Evolutionary conservation across 2,797 vertebrate species (phyloP), one percentile per base, ranked within the genome.

Genomic region (Tokudaia muenninki): DNA sequence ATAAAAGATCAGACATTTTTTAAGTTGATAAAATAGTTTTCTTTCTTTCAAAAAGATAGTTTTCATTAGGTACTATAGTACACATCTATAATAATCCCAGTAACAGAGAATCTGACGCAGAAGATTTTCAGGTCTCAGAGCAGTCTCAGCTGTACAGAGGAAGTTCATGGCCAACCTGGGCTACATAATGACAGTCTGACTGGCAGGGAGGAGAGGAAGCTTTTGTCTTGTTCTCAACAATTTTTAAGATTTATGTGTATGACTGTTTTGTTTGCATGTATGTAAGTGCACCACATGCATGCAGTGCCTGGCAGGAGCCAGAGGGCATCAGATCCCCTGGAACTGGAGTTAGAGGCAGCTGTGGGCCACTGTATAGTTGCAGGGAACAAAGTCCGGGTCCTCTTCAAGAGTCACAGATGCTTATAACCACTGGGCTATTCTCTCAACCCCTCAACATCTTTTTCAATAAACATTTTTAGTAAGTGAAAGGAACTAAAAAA

Each of bases 11-110:
- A 88, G 67, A 80, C 26, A 79, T 93, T 96, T 41, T 41, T 93
- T 86, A 96, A 75, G 26, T 94, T 87, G 52, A 96, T 83, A 10
- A 93, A 70, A 63, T 59, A 41, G 31, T 74, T 74, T 87, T 92
- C 16, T 80, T 87, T 74, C 55, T 83, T 44, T 84, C 19, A 78
- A 94, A 94, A 79, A 16, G 87, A 29, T 22, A 31, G 19, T 47
- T 63, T 84, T 86, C 31, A 50, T 24, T 52, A 24, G 44, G 63
- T 47, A 50, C 44, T 50, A 50, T 6, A 16, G 14, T 65, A 17
- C 59, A 37, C 65, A 19, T 57, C 13, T 87, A 5, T 57, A 72
- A 87, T 37, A 72, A 87, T 37, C 47, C 22, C 19, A 87, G 14
- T 37, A 74, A 37, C 10, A 13, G 63, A 11, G n/a, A 82, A 29